Percentiles rank a stretch among this genome's conserved stretches.
These are phyloP conservation scores for Dolichomitus sp. DNA, from an alignment of 2,888 invertebrate genomes.

Conservation along the genomic window DNA sequence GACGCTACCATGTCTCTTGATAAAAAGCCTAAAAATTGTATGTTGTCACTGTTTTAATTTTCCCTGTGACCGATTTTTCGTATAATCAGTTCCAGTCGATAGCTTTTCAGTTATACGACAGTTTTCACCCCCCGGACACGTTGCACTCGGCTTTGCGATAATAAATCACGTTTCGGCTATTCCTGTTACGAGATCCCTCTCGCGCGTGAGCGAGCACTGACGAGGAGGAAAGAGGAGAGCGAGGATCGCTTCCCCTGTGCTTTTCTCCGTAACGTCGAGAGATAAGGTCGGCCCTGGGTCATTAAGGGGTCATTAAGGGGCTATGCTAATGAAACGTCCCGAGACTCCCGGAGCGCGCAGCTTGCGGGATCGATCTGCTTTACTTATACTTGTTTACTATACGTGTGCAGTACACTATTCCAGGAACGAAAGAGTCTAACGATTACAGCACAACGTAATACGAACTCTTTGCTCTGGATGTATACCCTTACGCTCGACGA, in stretches of 20 bases:
- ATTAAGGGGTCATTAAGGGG: slow-evolving; percentile 77
- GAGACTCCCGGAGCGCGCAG: slow-evolving; percentile 63
- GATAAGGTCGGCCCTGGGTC: slow-evolving; percentile 73
- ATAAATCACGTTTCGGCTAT: slow-evolving; percentile 77
- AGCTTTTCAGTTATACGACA: slow-evolving; percentile 21
- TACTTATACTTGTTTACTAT: slow-evolving; percentile 12
- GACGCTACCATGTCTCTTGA: no score
- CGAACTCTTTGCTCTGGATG: slow-evolving; percentile 4
- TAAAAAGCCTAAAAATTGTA: neutral
- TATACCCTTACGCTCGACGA: slow-evolving; percentile 5
- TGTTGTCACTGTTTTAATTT: neutral
- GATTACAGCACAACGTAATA: slow-evolving; percentile 26
- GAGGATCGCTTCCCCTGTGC: slow-evolving; percentile 26
- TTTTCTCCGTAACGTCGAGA: slow-evolving; percentile 43
- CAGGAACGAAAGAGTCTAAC: slow-evolving; percentile 32
- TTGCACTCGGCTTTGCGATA: slow-evolving; percentile 66
- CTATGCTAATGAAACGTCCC: slow-evolving; percentile 74
- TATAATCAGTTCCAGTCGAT: slow-evolving; percentile 9
- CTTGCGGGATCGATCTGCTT: slow-evolving; percentile 71
- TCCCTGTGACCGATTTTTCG: neutral
- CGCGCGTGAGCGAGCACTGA: slow-evolving; percentile 16
- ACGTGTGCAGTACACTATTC: neutral
- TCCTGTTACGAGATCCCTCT: slow-evolving; percentile 63
- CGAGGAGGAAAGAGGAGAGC: neutral
- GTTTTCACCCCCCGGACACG: slow-evolving; percentile 6